A percentile compares a stretch with the other conserved stretches of the same genome.
phyloP scores from a whole-genome alignment of 1,140 invertebrate genomes.

The Zaprionus gabonicus region DNA sequence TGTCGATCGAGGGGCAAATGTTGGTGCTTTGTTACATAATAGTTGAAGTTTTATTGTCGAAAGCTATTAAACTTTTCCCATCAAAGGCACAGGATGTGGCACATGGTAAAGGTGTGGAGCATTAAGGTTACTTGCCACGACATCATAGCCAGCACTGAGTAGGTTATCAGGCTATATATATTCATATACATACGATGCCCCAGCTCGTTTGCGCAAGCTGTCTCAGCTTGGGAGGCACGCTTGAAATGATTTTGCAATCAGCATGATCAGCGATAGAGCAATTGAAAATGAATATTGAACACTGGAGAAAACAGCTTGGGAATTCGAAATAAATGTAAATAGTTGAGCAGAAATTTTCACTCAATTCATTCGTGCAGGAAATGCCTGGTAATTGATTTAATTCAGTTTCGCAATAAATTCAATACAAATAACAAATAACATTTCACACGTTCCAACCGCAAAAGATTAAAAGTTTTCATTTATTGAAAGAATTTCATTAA shows the following conservation, averaged over 20 bases:
- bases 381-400: not conserved
- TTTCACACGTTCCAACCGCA: not conserved
- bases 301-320: conserved; percentile 14
- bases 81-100: conserved; percentile 75
- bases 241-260: conserved; percentile 36
- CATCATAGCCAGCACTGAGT: conserved; percentile 21
- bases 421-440: not conserved
- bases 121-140: conserved; percentile 61
- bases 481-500: not conserved
- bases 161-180: conserved; percentile 46
- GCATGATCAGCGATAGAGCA: conserved; percentile 37
- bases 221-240: not conserved
- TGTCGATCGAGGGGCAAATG: conserved; percentile 70
- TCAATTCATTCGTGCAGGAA: not conserved
- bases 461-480: not conserved
- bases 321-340: not conserved
- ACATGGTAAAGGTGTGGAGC: conserved; percentile 74
- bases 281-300: conserved; percentile 24
- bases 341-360: not conserved
- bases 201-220: conserved; percentile 8
- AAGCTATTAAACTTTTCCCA: conserved; percentile 83
- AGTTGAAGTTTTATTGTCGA: conserved; percentile 83
- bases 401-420: not conserved
- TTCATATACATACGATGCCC: conserved; percentile 28
- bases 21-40: conserved; percentile 79